These are phyloP conservation scores for Pygoscelis adeliae DNA, from an alignment of 2,113 vertebrate genomes.

Conservation along the genomic window DNA sequence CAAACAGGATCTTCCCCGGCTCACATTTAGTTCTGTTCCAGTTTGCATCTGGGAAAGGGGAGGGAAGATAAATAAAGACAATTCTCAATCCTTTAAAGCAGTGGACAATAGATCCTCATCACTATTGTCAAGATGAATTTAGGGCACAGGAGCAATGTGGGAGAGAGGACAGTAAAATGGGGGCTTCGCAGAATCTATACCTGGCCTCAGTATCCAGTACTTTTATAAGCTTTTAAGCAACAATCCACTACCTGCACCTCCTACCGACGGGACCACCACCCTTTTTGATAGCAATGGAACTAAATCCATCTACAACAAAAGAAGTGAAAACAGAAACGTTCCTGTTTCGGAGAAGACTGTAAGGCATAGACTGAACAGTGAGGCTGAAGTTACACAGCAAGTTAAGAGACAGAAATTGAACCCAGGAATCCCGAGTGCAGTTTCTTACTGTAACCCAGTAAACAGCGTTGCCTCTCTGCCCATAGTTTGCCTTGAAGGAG, in stretches of 20 bases:
- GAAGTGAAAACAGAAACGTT: not conserved
- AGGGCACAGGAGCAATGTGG: accelerated
- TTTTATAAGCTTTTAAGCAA: not conserved
- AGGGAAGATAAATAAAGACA: conserved; percentile 34
- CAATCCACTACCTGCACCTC: not conserved
- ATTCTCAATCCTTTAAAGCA: conserved; percentile 21
- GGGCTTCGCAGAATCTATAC: not conserved
- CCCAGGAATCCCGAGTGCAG: not conserved
- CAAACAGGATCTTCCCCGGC: conserved; percentile 50
- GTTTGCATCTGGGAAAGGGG: conserved; percentile 65
- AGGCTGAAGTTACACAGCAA: not conserved
- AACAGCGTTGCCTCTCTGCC: not conserved
- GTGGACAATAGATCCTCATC: not conserved
- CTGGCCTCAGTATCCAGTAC: not conserved
- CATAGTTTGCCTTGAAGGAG: not conserved
- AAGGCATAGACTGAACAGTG: not conserved
- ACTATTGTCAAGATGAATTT: not conserved
- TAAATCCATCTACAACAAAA: not conserved
- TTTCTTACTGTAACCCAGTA: not conserved
- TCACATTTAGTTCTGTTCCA: conserved; percentile 66
- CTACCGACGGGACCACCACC: not conserved
- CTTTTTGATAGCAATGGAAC: not conserved
- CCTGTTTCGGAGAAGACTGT: not conserved
- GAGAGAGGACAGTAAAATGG: not conserved
- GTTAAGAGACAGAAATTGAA: not conserved